A percentile compares a stretch with the other conserved stretches of the same genome.
phyloP scores from a whole-genome alignment of 1,140 invertebrate genomes.

The Leptopilina clavipes region DNA sequence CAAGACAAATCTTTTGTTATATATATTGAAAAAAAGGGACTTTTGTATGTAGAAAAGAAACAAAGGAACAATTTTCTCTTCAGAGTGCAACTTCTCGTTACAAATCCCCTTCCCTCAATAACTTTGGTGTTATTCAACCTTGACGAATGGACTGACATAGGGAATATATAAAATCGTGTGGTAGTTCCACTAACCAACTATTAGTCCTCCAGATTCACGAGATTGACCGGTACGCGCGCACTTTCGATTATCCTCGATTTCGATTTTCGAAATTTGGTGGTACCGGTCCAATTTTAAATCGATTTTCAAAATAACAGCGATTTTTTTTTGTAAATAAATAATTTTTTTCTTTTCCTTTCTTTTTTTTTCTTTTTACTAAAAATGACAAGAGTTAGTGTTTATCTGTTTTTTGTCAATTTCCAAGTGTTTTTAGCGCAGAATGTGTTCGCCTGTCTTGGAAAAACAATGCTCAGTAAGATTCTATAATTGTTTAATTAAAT shows the following conservation, averaged over 20 bases:
- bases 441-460: conserved; percentile 55
- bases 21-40: too few relatives aligned
- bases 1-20: too few relatives aligned
- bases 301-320: neutral
- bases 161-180: conserved; percentile 56
- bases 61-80: neutral
- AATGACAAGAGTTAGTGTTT: neutral
- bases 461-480: conserved; percentile 59
- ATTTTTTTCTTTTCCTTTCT: neutral
- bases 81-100: neutral
- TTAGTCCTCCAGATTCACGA: conserved; percentile 52
- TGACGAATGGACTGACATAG: conserved; percentile 26
- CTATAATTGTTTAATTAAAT: neutral
- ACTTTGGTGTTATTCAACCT: conserved; percentile 13
- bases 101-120: neutral
- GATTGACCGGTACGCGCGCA: conserved; percentile 49
- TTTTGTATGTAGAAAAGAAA: too few relatives aligned
- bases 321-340: neutral
- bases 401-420: neutral
- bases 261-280: conserved; percentile 35
- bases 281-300: conserved; percentile 9
- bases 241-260: conserved; percentile 35
- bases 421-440: conserved; percentile 8
- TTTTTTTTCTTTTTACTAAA: neutral
- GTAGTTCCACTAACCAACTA: conserved; percentile 50